phyloP scores from a whole-genome alignment of 1,140 invertebrate genomes.

The Euwallacea fornicatus region DNA sequence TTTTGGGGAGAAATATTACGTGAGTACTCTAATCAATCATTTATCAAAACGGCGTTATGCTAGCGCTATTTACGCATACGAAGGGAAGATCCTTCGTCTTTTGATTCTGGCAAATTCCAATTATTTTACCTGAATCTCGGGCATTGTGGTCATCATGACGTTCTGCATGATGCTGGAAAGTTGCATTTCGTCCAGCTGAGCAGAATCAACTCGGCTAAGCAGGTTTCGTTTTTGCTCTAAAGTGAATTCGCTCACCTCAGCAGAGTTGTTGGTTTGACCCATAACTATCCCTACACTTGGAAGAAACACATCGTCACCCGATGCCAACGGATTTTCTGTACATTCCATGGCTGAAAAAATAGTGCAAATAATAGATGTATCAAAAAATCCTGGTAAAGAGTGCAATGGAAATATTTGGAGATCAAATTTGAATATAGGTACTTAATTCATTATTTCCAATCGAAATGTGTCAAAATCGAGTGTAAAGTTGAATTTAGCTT shows the following conservation, averaged over 20 bases:
- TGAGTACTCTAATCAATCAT: too few relatives aligned
- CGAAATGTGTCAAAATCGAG: too few relatives aligned
- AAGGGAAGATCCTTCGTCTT: too few relatives aligned
- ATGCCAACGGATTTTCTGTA: constrained; percentile 41
- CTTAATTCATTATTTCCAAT: not conserved
- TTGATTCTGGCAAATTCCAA: too few relatives aligned
- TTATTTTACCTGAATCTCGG: constrained; percentile 64
- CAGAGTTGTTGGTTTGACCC: constrained; percentile 51
- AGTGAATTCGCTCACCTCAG: constrained; percentile 27
- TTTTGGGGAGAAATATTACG: not conserved
- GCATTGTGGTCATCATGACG: constrained; percentile 58
- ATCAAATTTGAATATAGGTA: not conserved
- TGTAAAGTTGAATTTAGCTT: not conserved
- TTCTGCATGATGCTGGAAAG: constrained; percentile 60
- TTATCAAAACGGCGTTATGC: too few relatives aligned
- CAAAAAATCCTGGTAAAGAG: not conserved
- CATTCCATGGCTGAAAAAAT: constrained; percentile 41
- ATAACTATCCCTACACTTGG: constrained; percentile 69
- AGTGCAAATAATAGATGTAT: not conserved
- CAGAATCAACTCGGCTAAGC: constrained; percentile 48
- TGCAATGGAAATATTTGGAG: not conserved
- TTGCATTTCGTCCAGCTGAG: constrained; percentile 56
- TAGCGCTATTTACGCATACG: too few relatives aligned
- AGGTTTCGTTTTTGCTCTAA: constrained; percentile 55
- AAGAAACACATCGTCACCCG: constrained; percentile 57